Evolutionary conservation across 1,140 invertebrate genomes (phyloP).

Genomic region (Pseudomyrmex gracilis): DNA sequence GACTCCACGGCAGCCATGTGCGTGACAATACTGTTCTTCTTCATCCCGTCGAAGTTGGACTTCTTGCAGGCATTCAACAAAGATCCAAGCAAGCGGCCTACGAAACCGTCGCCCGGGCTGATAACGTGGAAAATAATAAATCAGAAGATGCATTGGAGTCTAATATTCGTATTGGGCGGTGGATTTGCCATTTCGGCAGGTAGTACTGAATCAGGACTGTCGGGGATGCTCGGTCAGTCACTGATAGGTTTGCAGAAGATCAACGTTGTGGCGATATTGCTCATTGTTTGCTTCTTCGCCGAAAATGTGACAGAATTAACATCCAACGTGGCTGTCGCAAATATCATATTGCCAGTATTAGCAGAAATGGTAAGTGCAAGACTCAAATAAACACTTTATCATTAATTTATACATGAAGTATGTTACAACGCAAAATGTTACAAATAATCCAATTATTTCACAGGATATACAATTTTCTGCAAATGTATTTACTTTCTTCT

Average conservation of each 20-base stretch:
- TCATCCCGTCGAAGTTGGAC: constrained; percentile 91
- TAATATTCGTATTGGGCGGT: constrained; percentile 92
- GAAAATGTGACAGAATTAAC: constrained; percentile 88
- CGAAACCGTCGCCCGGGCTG: constrained; percentile 87
- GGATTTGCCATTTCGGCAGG: constrained; percentile 96
- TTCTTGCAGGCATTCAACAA: constrained; percentile 89
- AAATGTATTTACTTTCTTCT: constrained; percentile 35
- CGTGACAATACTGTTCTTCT: constrained; percentile 92
- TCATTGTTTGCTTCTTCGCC: constrained; percentile 84
- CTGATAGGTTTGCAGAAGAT: constrained; percentile 83
- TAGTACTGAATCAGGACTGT: constrained; percentile 91
- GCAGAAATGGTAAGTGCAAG: constrained; percentile 86
- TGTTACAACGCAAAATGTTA: background rate
- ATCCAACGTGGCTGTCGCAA: constrained; percentile 89
- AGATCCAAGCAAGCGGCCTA: constrained; percentile 86
- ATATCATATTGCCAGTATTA: constrained; percentile 88
- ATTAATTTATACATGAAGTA: too few relatives aligned
- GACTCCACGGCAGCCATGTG: constrained; percentile 94
- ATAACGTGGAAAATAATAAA: constrained; percentile 93
- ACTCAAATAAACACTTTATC: too few relatives aligned
- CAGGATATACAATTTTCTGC: background rate
- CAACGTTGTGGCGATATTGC: constrained; percentile 78
- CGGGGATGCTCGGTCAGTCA: constrained; percentile 89
- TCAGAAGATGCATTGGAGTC: constrained; percentile 92
- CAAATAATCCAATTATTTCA: background rate